A percentile compares a stretch with the other conserved stretches of the same genome.
Conservation (phyloP, 2,888 invertebrate genomes). For the Acleris literana region DNA sequence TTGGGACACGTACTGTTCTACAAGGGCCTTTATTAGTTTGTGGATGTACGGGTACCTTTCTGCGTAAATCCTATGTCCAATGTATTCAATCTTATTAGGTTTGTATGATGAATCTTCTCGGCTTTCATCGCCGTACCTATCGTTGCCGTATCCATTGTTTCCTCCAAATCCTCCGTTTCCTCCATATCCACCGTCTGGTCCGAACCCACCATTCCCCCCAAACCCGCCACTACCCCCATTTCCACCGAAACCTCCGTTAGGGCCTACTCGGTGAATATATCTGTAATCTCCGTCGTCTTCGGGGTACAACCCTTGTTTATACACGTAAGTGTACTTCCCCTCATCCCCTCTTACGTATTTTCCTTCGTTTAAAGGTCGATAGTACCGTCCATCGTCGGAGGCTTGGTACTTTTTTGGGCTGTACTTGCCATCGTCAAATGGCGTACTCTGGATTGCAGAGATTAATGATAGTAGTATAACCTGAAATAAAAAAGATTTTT, state of each 20-base stretch:
- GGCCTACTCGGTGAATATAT: slow-evolving; percentile 73
- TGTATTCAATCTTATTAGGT: slow-evolving; percentile 57
- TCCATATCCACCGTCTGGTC: slow-evolving; percentile 46
- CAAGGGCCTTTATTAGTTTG: slow-evolving; percentile 61
- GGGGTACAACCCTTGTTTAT: slow-evolving; percentile 62
- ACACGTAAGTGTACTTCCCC: slow-evolving; percentile 79
- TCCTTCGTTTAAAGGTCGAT: slow-evolving; percentile 71
- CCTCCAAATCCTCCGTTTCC: slow-evolving; percentile 40
- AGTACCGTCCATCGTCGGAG: slow-evolving; percentile 74
- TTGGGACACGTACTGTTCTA: slow-evolving; percentile 65
- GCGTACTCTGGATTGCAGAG: slow-evolving; percentile 55
- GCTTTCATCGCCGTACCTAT: slow-evolving; percentile 47
- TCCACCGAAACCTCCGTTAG: slow-evolving; percentile 59
- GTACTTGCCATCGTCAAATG: slow-evolving; percentile 63
- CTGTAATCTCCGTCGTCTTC: slow-evolving; percentile 76
- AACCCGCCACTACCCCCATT: slow-evolving; percentile 52
- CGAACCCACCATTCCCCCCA: slow-evolving; percentile 51
- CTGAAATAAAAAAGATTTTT: slow-evolving; percentile 51
- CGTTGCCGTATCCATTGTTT: slow-evolving; percentile 43
- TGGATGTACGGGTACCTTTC: slow-evolving; percentile 68
- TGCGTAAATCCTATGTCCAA: slow-evolving; percentile 65
- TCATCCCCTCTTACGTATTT: slow-evolving; percentile 81
- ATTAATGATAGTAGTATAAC: slow-evolving; percentile 53
- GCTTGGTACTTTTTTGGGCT: slow-evolving; percentile 58
- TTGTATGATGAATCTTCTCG: slow-evolving; percentile 44